Evolutionary conservation across 2,797 vertebrate species (phyloP).

Genomic region (Pseudomugil gertrudae): DNA sequence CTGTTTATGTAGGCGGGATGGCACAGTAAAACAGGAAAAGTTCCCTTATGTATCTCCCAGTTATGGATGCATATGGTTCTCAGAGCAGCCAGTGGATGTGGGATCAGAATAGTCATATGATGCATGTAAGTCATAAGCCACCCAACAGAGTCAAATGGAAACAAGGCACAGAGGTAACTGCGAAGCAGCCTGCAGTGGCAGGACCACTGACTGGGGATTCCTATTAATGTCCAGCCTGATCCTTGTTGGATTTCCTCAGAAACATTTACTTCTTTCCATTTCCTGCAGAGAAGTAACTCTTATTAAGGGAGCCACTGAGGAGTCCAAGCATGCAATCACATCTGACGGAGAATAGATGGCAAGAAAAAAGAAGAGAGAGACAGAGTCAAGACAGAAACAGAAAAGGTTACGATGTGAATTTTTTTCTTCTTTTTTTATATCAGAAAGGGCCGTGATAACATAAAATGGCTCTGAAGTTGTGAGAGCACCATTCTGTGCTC

Average conservation of each 20-base stretch:
- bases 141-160: conserved; percentile 34
- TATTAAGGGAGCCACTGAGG: conserved; percentile 66
- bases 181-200: conserved; percentile 18
- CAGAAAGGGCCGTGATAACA: conserved; percentile 33
- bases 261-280: conserved; percentile 73
- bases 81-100: conserved; percentile 30
- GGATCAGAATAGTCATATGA: conserved; percentile 50
- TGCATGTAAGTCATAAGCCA: conserved; percentile 30
- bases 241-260: conserved; percentile 76
- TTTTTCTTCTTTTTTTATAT: conserved; percentile 16
- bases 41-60: conserved; percentile 47
- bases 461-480: conserved; percentile 28
- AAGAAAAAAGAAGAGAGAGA: conserved; percentile 1
- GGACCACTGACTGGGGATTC: conserved; percentile 58
- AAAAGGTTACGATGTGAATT: conserved; percentile 18
- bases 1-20: conserved; percentile 59
- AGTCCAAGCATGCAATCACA: conserved; percentile 44
- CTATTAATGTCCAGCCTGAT: conserved; percentile 51
- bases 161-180: conserved; percentile 31
- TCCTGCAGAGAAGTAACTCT: conserved; percentile 66
- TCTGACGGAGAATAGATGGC: conserved; percentile 19
- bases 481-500: conserved; percentile 18
- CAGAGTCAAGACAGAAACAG: not conserved
- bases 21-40: conserved; percentile 54
- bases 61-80: conserved; percentile 49